Conservation (phyloP, 2,888 invertebrate species). For the Diarsia mendica region DNA sequence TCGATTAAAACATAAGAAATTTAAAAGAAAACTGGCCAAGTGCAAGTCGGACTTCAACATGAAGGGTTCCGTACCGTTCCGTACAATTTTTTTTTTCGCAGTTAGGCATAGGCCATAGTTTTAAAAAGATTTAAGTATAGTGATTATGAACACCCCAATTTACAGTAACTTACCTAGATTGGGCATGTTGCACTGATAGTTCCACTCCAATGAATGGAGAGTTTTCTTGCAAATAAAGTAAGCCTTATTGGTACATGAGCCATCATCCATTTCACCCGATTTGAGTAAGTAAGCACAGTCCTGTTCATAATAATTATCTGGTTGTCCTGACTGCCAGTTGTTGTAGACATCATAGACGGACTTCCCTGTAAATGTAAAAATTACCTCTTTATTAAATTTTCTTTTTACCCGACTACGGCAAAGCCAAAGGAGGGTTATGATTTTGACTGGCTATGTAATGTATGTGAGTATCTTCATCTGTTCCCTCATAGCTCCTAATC, state of each 20-base stretch:
- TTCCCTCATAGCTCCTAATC: too few relatives aligned
- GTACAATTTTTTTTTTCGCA: too few relatives aligned
- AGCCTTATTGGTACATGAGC: conserved; percentile 68
- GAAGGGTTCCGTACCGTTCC: too few relatives aligned
- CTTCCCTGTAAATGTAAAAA: conserved; percentile 19
- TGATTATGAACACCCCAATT: neutral
- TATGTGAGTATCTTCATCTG: too few relatives aligned
- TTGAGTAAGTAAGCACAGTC: conserved; percentile 71
- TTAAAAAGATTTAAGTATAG: too few relatives aligned
- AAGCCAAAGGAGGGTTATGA: too few relatives aligned
- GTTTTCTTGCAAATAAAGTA: conserved; percentile 83
- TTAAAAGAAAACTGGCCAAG: too few relatives aligned
- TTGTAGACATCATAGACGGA: conserved; percentile 22
- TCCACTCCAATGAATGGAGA: conserved; percentile 76
- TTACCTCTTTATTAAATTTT: neutral
- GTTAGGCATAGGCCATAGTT: too few relatives aligned
- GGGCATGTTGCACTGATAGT: conserved; percentile 75
- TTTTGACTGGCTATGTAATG: too few relatives aligned
- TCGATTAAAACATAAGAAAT: too few relatives aligned
- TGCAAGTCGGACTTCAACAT: too few relatives aligned
- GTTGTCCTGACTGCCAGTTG: conserved; percentile 27
- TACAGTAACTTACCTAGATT: conserved; percentile 71
- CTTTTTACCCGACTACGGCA: too few relatives aligned
- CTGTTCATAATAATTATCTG: conserved; percentile 70
- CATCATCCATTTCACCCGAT: conserved; percentile 75